phyloP scores from a whole-genome alignment of 2,888 invertebrate genomes.

The Calameuta filiformis region DNA sequence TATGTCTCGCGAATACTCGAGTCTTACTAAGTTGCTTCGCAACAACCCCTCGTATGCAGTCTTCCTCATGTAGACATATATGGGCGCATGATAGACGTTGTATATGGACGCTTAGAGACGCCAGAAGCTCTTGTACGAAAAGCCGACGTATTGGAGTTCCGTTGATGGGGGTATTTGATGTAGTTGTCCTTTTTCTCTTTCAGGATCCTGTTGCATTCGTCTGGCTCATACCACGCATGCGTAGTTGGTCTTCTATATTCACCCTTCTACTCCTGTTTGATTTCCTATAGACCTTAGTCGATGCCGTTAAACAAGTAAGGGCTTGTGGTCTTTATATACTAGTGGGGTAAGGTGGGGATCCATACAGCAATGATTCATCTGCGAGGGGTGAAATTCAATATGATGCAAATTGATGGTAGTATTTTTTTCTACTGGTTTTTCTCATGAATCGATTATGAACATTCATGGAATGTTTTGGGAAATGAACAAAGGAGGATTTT shows the following conservation, averaged over 20 bases:
- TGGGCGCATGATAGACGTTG: background rate
- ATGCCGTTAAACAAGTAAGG: background rate
- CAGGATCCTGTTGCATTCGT: background rate
- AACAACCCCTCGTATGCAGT: background rate
- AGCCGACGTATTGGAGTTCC: background rate
- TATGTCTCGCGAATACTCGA: background rate
- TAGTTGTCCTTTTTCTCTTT: background rate
- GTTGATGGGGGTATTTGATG: background rate
- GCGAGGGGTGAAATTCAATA: background rate
- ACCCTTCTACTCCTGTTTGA: background rate
- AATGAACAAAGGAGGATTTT: background rate
- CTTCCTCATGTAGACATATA: background rate
- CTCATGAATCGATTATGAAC: background rate
- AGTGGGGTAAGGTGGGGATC: background rate
- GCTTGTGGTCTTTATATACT: background rate
- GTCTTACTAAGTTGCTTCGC: background rate
- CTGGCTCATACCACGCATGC: background rate
- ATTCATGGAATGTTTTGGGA: background rate
- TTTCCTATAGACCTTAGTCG: background rate
- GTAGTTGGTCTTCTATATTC: background rate
- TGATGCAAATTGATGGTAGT: background rate
- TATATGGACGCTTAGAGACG: background rate
- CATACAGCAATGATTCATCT: background rate
- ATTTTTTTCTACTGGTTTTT: background rate
- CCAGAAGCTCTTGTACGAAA: background rate